Evolutionary conservation across 92 coral and sea anemone species (phyloP), one percentile per base, ranked within the genome.

Genomic region (Heliopora coerulea): DNA sequence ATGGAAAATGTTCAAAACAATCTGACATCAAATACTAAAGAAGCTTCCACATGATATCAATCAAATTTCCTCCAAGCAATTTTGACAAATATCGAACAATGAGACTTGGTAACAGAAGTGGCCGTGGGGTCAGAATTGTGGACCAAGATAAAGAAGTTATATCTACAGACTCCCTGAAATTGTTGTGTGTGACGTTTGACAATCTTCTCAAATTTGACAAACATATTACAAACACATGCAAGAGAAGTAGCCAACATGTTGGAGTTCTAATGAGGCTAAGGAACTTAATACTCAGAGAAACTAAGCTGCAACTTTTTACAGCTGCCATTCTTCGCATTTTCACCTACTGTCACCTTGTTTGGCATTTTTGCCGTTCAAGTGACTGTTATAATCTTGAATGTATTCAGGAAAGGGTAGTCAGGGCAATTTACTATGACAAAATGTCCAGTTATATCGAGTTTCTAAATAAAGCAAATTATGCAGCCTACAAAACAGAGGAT

Each of bases 311-410:
- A 46, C 60, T 78, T 64, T 65, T 48, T 41, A 78, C 64, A 64
- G 56, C 65, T 50, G 75, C 74, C 29, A 78, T 78, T 64, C 49
- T 78, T 33, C 66, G 75, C 26, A 49, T 62, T 35, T 18, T 78
- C 39, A 78, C 39, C 19, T 65, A 65, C 49, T 78, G 75, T 65
- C 61, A 72, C 46, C 29, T 34, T 35, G 64, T 52, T 29, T 65
- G 75, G 82, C 82, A 78, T 37, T 78, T 78, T 23, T 63, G 74
- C 29, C 58, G 72, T 14, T 18, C 34, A 21, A 78, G 75, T 52
- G 82, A 78, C 54, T 19, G 63, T 20, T 21, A 54, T 15, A 78
- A 52, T 34, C 37, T 64, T 26, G 75, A 78, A 49, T 23, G 75
- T 31, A 59, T 63, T 23, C 75, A 65, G 37, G 74, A 52, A 54